Evolutionary conservation across 1,140 invertebrate genomes (phyloP), one percentile per base, ranked within the genome.

Genomic region (Lepeophtheirus salmonis): DNA sequence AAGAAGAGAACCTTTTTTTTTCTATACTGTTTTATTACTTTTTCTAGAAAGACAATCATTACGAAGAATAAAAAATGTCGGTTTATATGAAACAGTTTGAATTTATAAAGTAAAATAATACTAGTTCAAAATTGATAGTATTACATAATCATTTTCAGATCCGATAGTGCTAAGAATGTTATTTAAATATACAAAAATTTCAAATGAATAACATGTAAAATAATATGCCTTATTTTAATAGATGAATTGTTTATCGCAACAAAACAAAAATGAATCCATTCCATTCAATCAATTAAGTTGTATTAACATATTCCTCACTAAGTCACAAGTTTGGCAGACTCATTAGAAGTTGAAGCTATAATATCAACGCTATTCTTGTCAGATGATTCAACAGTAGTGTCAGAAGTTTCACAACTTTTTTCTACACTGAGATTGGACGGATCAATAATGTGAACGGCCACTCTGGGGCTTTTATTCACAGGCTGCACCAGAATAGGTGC

Each of bases 391-490:
- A 10, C n/a, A 41, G 30, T 41, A 6, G n/a, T 41, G 30, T 6
- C 30, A 10, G 30, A n/a, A 41, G 30, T n/a, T 41, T n/a, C 30
- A 41, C 30, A 10, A n/a, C 30, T 41, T 10, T 41, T n/a, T n/a
- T 41, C 30, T 41, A 10, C 30, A 41, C 30, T 41, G 30, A 41
- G 30, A 41, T 41, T 52, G 12, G 77, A 76, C 2, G 78, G 78
- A 41, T 77, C 76, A 21, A 79, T 70, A 61, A 80, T 78, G 20
- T 78, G 78, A 64, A 80, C 78, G 6, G 77, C 77, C 16, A 73
- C 72, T 65, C 77, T 78, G 14, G 76, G 76, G 61, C 78, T 67
- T 64, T 77, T 74, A 23, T 67, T 65, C 13, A 67, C 66, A 14
- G 72, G 64, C 49, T 41, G 13, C 16, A 18, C 3, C 17, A n/a